These are phyloP conservation scores for Enteromius fasciolatus DNA, from an alignment of 2,797 vertebrate genomes.

Conservation along the genomic window DNA sequence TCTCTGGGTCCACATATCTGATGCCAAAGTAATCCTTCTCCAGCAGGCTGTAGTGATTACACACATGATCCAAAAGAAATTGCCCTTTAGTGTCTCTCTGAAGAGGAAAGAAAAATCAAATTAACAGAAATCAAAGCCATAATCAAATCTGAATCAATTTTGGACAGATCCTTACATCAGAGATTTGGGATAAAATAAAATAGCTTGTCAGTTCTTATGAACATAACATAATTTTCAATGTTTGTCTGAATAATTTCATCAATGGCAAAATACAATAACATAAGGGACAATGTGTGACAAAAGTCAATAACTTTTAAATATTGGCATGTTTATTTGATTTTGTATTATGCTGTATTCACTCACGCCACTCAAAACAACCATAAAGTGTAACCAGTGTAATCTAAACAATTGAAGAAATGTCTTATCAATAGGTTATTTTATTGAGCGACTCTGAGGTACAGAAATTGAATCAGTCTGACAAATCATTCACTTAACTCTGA, in stretches of 20 bases:
- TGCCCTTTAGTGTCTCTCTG: conserved; percentile 98
- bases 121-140: conserved; percentile 17
- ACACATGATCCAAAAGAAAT: conserved; percentile 94
- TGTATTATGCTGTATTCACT: background rate
- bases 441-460: background rate
- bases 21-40: conserved; percentile 99
- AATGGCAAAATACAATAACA: background rate
- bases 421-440: background rate
- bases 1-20: conserved; percentile 96
- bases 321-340: background rate
- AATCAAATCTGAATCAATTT: background rate
- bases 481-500: background rate
- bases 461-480: background rate
- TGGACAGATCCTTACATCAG: background rate
- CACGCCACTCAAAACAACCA: background rate
- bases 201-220: background rate
- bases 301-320: background rate
- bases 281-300: background rate
- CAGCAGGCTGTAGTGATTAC: conserved; percentile 95
- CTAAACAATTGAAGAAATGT: background rate
- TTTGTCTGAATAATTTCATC: background rate
- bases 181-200: background rate
- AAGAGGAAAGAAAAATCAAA: conserved; percentile 66
- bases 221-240: background rate
- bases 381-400: background rate